Evolutionary conservation across 2,888 invertebrate genomes (phyloP).

Genomic region (Gerris lacustris): DNA sequence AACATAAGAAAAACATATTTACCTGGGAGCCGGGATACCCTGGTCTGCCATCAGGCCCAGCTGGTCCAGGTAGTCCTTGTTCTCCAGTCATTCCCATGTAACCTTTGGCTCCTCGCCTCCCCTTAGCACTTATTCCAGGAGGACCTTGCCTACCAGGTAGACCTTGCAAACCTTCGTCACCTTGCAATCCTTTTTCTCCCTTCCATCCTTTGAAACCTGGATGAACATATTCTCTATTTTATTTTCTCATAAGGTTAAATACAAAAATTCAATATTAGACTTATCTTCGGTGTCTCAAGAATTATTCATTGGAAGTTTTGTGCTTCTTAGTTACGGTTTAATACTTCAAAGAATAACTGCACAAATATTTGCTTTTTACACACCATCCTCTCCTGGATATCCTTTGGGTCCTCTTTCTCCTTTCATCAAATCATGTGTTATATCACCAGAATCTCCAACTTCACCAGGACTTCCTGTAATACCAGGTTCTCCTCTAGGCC

Average conservation of each 20-base stretch:
- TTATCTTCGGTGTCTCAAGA: too few relatives aligned
- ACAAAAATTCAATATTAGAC: too few relatives aligned
- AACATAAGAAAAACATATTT: background rate
- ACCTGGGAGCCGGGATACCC: background rate
- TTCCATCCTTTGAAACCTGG: background rate
- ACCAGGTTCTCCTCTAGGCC: conserved; percentile 15
- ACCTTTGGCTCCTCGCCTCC: conserved; percentile 14
- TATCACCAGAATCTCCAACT: background rate
- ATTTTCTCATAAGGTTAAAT: too few relatives aligned
- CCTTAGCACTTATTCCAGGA: conserved; percentile 4
- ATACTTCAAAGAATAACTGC: too few relatives aligned
- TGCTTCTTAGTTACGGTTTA: too few relatives aligned
- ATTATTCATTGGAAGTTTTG: too few relatives aligned
- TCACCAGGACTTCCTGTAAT: conserved; percentile 13
- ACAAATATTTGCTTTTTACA: background rate
- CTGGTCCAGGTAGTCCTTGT: conserved; percentile 12
- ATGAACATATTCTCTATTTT: background rate
- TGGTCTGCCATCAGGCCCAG: background rate
- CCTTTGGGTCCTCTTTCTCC: conserved; percentile 15
- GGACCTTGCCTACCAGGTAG: conserved; percentile 5
- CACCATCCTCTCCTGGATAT: background rate
- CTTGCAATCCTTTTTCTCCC: background rate
- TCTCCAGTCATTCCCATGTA: conserved; percentile 14
- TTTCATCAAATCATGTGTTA: conserved; percentile 8
- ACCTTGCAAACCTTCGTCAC: background rate